Evolutionary conservation across 1,140 invertebrate genomes (phyloP), one percentile per base, ranked within the genome.

Genomic region (Drosophila littoralis): DNA sequence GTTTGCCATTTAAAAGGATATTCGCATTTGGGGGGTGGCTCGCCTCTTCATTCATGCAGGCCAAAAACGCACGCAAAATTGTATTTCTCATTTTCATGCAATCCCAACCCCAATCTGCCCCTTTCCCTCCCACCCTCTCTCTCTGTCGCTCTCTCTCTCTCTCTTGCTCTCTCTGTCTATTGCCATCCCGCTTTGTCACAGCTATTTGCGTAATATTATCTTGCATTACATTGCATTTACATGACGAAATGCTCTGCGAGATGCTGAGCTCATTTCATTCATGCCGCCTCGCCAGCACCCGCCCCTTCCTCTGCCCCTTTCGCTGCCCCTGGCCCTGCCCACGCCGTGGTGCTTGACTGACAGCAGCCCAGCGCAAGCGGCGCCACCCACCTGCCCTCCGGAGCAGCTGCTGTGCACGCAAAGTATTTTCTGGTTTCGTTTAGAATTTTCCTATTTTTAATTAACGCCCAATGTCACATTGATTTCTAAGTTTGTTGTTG

Each of bases 251-350:
- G 57, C 36, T 58, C 13, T 40, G 54, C 42, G 35, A 74, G 57
- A 64, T 60, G 65, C 71, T 82, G 65, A 70, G 71, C 66, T 76
- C 73, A 76, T 83, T 83, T 83, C 81, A 83, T 83, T 83, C 81
- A 83, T 83, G 80, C 70, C 68, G 61, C 65, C 57, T 54, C 74
- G 46, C 57, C 15, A 15, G 36, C 68, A 28, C 22, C 60, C 58
- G 12, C 43, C 64, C 6, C 6, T 12, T 0, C 42, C 42, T 7
- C n/a, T 33, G 8, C 48, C 38, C 59, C 22, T n/a, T n/a, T n/a
- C n/a, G n/a, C n/a, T 28, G 22, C 0, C 22, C 22, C 22, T 28
- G 4, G 22, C 22, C 22, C 22, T 28, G 22, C 22, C 22, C 22
- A 28, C 22, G 22, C 22, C 22, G 5, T 28, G 22, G 22, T 28